Base-by-base conservation (phyloP, 2,113 vertebrate species). In the Benitochromis conjunctus region DNA sequence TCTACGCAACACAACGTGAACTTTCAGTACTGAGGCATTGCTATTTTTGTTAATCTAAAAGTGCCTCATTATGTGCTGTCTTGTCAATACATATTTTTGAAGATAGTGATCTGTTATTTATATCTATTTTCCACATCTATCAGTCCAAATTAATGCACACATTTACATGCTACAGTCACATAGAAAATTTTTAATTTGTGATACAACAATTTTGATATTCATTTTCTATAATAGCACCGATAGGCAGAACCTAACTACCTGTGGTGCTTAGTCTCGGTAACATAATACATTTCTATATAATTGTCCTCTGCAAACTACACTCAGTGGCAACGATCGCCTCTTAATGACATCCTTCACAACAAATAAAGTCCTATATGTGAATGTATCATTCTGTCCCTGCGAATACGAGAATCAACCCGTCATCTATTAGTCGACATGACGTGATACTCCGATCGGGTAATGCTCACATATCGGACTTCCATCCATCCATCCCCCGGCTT, bases 11-110 rank as follows among this genome's bases (percentile, higher is more conserved):
- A 53, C 80, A 48, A 76, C 55, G 18, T 46, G 31, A 85, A 60
- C 66, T 86, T 82, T 85, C 71, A 76, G 46, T 31, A n/a, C 26
- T 74, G 12, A 88, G 41, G 19, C 81, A 71, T 58, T 11, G 69
- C 74, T 84, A 48, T 85, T 90, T 82, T 29, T 54, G 19, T 79
- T 18, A 10, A 48, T 79, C 53, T 36, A 41, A 82, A 89, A 80
- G 31, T 29, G 24, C 48, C 79, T 91, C 74, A 57, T 90, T 89
- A 81, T 78, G 9, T 66, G 31, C 36, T 21, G 36, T 66, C 51
- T 78, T 43, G 29, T 84, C 48, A n/a, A 74, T 88, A 80, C 82
- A 91, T 91, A 89, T 86, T 92, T 79, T 83, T 91, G 57, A 85
- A 84, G 74, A 64, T 9, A 29, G 5, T 48, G 3, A 38, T 69